A percentile compares a stretch with the other conserved stretches of the same genome.
Conservation (phyloP, 2,797 vertebrate species). For the Alauda arvensis region DNA sequence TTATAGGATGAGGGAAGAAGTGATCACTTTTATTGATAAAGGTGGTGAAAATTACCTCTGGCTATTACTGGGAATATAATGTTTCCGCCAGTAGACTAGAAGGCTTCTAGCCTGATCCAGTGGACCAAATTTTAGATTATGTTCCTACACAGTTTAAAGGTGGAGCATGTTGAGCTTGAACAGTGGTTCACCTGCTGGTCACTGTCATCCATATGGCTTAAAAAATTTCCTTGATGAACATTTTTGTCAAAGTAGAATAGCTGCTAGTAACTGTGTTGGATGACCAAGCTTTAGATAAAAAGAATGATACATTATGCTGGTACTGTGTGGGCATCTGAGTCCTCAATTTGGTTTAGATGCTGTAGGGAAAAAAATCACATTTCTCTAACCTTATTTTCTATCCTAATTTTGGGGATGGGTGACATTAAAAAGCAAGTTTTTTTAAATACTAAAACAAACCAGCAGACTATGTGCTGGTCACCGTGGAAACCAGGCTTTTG, state of each 20-base stretch:
- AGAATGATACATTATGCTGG: not conserved
- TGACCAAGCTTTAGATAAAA: not conserved
- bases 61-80: not conserved
- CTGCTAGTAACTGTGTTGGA: not conserved
- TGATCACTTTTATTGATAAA: not conserved
- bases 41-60: not conserved
- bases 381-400: not conserved
- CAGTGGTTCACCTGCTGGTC: not conserved
- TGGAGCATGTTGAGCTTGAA: not conserved
- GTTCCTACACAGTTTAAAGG: not conserved
- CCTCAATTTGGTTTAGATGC: not conserved
- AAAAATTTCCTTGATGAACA: not conserved
- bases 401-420: not conserved
- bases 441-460: not conserved
- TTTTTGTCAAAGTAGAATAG: not conserved
- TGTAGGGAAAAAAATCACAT: not conserved
- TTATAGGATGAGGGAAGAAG: not conserved
- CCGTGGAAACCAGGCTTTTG: slow-evolving; percentile 20
- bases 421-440: not conserved
- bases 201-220: not conserved
- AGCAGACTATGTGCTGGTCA: not conserved
- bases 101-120: not conserved
- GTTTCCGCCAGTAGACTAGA: not conserved
- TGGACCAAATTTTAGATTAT: not conserved
- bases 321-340: not conserved